These are phyloP conservation scores for Pyxicephalus adspersus DNA, from an alignment of 2,113 vertebrate species.

Conservation along the genomic window DNA sequence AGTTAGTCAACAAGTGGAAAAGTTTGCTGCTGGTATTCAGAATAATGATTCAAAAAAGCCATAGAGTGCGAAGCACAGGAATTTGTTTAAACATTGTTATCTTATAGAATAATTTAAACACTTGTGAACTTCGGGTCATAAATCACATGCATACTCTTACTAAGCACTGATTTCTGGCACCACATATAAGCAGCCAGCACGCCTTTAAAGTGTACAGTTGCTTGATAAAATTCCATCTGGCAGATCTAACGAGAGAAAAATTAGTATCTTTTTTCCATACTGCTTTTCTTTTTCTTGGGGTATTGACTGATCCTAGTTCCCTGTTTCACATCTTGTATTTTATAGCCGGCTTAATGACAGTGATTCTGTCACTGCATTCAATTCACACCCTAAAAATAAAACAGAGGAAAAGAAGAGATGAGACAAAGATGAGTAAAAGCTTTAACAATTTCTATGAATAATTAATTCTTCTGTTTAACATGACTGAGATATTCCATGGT, in stretches of 20 bases:
- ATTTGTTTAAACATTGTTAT: constrained; percentile 40
- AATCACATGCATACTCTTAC: constrained; percentile 43
- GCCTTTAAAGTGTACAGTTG: constrained; percentile 5
- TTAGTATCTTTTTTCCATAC: not conserved
- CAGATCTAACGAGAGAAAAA: not conserved
- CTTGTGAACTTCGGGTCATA: constrained; percentile 14
- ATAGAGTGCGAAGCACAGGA: not conserved
- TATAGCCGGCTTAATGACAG: not conserved
- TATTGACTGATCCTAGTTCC: not conserved
- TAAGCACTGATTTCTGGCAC: not conserved
- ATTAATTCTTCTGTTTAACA: not conserved
- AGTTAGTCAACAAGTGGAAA: constrained; percentile 18
- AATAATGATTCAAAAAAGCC: constrained; percentile 21
- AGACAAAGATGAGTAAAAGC: too few species aligned
- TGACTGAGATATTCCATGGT: not conserved
- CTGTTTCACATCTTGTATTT: not conserved
- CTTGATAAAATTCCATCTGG: constrained; percentile 16
- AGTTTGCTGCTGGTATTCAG: constrained; percentile 8
- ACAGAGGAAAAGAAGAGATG: too few species aligned
- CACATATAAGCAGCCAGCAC: not conserved
- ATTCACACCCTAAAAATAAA: not conserved
- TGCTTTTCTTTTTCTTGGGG: not conserved
- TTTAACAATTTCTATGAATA: not conserved
- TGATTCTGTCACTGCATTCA: not conserved
- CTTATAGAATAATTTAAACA: constrained; percentile 38